A percentile compares a stretch with the other conserved stretches of the same genome.
Evolutionary conservation across 1,140 invertebrate genomes (phyloP).

Genomic region (Panulirus ornatus): DNA sequence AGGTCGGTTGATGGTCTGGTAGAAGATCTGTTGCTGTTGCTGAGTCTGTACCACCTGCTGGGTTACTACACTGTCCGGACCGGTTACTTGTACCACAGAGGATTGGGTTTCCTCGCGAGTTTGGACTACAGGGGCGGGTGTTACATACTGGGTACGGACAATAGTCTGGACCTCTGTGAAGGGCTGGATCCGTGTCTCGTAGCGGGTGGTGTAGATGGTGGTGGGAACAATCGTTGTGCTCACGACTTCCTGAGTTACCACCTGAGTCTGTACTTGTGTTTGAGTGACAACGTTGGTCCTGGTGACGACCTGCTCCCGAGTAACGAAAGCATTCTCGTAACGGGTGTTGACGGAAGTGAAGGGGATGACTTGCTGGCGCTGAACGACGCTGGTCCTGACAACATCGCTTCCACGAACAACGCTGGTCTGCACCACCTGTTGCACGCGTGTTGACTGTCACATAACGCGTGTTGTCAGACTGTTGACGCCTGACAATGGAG

Average conservation of each 20-base stretch:
- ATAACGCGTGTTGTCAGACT: conserved; percentile 40
- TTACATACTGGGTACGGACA: conserved; percentile 51
- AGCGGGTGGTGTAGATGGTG: conserved; percentile 48
- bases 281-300: conserved; percentile 57
- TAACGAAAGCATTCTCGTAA: conserved; percentile 20
- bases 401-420: conserved; percentile 15
- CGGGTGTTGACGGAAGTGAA: conserved; percentile 57
- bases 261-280: conserved; percentile 35
- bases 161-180: conserved; percentile 65
- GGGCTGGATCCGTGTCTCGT: conserved; percentile 48
- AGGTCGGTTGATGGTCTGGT: conserved; percentile 53
- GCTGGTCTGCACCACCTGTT: conserved; percentile 52
- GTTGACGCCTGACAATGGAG: conserved; percentile 36
- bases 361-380: conserved; percentile 47
- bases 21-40: conserved; percentile 45
- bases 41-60: conserved; percentile 54
- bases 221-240: conserved; percentile 38
- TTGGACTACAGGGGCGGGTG: conserved; percentile 41
- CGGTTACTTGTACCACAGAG: conserved; percentile 54
- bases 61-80: conserved; percentile 41
- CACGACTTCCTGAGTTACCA: conserved; percentile 62
- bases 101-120: conserved; percentile 24
- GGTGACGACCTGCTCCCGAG: conserved; percentile 53
- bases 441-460: conserved; percentile 36
- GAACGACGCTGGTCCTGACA: conserved; percentile 24